Evolutionary conservation across 1,140 invertebrate genomes (phyloP).

Genomic region (honey bee (Apis mellifera)): DNA sequence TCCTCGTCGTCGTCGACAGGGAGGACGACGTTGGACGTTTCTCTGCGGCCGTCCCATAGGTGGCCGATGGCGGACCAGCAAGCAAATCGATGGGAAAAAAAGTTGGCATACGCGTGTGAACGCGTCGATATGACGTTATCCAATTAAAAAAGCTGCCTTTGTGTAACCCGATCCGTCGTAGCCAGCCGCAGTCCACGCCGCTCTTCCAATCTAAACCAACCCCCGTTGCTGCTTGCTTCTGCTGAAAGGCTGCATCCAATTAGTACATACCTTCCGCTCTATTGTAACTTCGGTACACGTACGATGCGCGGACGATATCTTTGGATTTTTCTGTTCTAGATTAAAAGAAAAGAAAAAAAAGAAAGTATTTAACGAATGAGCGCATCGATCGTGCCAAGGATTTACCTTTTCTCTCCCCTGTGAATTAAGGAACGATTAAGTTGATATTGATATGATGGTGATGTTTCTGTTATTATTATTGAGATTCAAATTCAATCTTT

Average conservation of each 20-base stretch:
- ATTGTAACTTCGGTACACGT: conserved; percentile 55
- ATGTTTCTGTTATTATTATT: no score
- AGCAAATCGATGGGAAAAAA: conserved; percentile 65
- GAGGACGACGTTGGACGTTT: not conserved
- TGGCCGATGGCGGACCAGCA: conserved; percentile 6
- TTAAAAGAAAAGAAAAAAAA: not conserved
- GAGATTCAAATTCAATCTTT: no score
- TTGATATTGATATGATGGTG: no score
- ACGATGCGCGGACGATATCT: not conserved
- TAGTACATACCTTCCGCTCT: conserved; percentile 73
- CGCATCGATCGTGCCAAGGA: not conserved
- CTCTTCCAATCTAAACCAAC: conserved; percentile 74
- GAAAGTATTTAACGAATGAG: not conserved
- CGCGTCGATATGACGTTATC: conserved; percentile 78
- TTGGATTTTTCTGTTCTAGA: conserved; percentile 6
- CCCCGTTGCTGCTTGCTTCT: conserved; percentile 50
- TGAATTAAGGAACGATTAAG: no score
- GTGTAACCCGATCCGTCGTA: conserved; percentile 76
- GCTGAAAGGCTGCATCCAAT: conserved; percentile 77
- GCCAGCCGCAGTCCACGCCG: conserved; percentile 32
- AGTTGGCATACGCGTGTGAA: conserved; percentile 73
- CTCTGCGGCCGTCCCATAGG: not conserved
- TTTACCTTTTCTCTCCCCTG: no score
- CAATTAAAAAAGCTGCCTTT: conserved; percentile 79
- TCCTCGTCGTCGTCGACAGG: not conserved